Base-by-base conservation (phyloP, 2,888 invertebrate genomes). In the Liposcelis brunnea region DNA sequence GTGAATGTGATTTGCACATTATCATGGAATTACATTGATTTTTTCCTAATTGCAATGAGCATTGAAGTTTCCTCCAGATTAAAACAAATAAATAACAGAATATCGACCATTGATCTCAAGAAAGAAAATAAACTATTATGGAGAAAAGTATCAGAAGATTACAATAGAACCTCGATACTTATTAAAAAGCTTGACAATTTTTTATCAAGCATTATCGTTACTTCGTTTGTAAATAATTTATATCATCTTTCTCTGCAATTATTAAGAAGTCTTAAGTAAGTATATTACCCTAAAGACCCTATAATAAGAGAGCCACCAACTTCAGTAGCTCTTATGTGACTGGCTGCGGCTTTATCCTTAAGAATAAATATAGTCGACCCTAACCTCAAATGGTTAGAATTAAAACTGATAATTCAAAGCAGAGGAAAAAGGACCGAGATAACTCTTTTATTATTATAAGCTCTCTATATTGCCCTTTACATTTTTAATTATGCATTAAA, bases 181-280 rank as follows among this genome's bases (percentile, higher is more conserved):
- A 18, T 21, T 19, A 40, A 40, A 19, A 21, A 18, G 15, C 12
- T 40, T 6, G 40, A 40, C 7, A 3, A 21, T 19, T 6, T 12
- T 18, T 19, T 40, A 18, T 40, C 40, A 14, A 40, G 16, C 6
- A 19, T 40, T 3, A 21, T 40, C 3, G 15, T 40, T 18, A 40
- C 16, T 16, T 40, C 40, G 4, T 40, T 12, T 6, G 40, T 18
- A 18, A 40, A 21, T 19, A 18, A 40, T 11, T 40, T 40, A 6
- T 40, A 40, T 21, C 40, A 40, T 18, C 5, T 40, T n/a, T 40
- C 40, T 19, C 11, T 40, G 19, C 40, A 40, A 19, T 19, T 40
- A 18, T 19, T 40, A n/a, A 6, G 40, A 19, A 18, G 18, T 19
- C 19, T 40, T 14, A 40, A 18, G 40, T 40, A 18, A 40, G 40